Base-by-base conservation (phyloP, 2,797 vertebrate genomes). In the Eulemur rubriventer region DNA sequence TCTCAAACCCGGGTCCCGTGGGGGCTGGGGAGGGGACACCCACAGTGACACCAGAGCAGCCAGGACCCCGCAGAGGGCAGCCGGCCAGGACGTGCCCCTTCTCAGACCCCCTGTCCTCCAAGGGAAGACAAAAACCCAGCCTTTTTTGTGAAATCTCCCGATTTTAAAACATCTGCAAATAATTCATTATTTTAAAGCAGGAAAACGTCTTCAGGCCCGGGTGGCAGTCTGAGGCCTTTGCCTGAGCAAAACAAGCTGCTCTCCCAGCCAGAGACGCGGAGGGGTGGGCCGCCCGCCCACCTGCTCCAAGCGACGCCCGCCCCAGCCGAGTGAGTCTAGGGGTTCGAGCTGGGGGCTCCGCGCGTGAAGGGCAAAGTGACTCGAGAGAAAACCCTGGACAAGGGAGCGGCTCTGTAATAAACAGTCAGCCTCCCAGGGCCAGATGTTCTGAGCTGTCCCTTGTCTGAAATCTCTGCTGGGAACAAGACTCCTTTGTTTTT, bases 1-100 rank as follows among this genome's bases (percentile, higher is more conserved):
- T 41, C 73, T 59, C 33, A 22, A 26, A 50, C 73, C 7, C 4
- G 4, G 63, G 63, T 48, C 43, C 48, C 9, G 0, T 18, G 20
- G 28, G 26, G 26, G 18, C 73, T 1, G 0, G 20, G 24, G 2
- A 17, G 22, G 35, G 4, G 50, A 59, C 20, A 2, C 4, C 4
- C 6, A 48, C 7, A 11, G 26, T 18, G 28, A 5, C 4, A 8
- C 72, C 9, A 67, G 50, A 33, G 33, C 30, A 69, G 38, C 52
- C 30, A 46, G 7, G 61, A 78, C 35, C 38, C 22, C 13, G 0
- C 5, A 6, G 61, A 16, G 61, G 2, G 17, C 72, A 6, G 43
- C 41, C 17, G 43, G 43, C 72, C 17, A 1, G 22, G 0, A 20
- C 17, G 6, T 10, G 2, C 10, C n/a, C 48, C 33, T 33, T 55